phyloP scores from a whole-genome alignment of 2,113 vertebrate species.

The Lutjanus erythropterus region DNA sequence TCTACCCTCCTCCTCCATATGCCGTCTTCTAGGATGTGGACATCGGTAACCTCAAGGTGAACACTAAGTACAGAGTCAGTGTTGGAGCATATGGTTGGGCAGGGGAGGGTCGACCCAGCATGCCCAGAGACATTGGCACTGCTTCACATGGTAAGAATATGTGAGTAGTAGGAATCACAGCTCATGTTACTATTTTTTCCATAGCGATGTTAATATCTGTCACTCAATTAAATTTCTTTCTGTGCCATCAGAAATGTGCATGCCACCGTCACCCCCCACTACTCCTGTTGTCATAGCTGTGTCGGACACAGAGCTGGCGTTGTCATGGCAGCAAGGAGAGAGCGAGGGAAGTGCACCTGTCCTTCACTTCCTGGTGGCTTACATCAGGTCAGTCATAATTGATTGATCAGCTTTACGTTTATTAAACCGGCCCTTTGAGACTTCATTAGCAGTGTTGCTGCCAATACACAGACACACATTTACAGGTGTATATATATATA shows the following conservation, averaged over 20 bases:
- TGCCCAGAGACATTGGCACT: constrained; percentile 89
- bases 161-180: constrained; percentile 15
- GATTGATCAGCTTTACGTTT: background rate
- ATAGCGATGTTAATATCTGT: background rate
- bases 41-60: constrained; percentile 88
- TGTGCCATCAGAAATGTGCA: constrained; percentile 87
- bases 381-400: constrained; percentile 87
- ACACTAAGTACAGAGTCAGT: constrained; percentile 88
- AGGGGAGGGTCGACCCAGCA: constrained; percentile 91
- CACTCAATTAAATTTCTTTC: constrained; percentile 32
- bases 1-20: background rate
- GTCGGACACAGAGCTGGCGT: constrained; percentile 93
- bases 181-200: background rate
- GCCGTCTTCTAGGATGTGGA: constrained; percentile 86
- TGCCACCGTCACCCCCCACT: constrained; percentile 88
- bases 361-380: constrained; percentile 91
- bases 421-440: background rate
- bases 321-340: constrained; percentile 92
- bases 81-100: constrained; percentile 90
- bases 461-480: background rate
- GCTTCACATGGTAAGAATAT: constrained; percentile 88
- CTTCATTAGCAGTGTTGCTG: background rate
- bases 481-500: background rate
- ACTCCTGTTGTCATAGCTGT: constrained; percentile 88
- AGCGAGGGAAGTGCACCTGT: constrained; percentile 89